Evolutionary conservation across 23 tunicate species (phyloP).

Genomic region (Clavelina lepadiformis): DNA sequence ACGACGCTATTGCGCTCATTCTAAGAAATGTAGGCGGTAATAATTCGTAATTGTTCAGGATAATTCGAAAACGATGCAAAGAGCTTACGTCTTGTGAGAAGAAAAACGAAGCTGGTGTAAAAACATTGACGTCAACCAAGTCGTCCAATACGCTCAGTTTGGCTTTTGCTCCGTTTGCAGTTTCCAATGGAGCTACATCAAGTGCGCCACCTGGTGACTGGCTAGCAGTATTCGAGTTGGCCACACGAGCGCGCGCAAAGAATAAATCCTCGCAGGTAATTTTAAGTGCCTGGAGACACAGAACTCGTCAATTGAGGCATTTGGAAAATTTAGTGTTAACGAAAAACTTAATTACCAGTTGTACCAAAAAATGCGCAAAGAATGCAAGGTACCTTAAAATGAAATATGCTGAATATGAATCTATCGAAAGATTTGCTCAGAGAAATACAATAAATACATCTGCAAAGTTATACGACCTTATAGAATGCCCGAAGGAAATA

Average conservation of each 20-base stretch:
- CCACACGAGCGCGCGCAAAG: conserved; percentile 75
- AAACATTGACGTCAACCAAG: conserved; percentile 59
- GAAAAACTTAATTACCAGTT: too few species aligned
- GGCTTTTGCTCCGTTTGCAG: conserved; percentile 36
- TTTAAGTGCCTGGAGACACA: conserved; percentile 65
- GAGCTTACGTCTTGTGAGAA: conserved; percentile 44
- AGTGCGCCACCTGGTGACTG: conserved; percentile 12
- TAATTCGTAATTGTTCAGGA: too few species aligned
- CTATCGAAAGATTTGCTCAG: too few species aligned
- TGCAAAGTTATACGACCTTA: too few species aligned
- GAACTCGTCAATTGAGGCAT: not conserved
- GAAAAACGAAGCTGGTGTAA: conserved; percentile 53
- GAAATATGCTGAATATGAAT: too few species aligned
- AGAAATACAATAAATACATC: too few species aligned
- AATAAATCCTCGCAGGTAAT: conserved; percentile 84
- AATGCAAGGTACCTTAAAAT: too few species aligned
- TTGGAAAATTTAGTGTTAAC: too few species aligned
- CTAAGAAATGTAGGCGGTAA: too few species aligned
- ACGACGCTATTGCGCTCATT: too few species aligned
- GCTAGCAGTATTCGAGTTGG: not conserved
- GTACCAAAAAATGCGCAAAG: too few species aligned
- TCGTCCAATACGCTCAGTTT: conserved; percentile 62
- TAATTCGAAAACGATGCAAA: too few species aligned
- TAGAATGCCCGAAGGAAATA: conserved; percentile 89
- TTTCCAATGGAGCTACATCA: conserved; percentile 61